Evolutionary conservation across 2,888 invertebrate species (phyloP), one percentile per base, ranked within the genome.

Genomic region (Osmoderma eremita): DNA sequence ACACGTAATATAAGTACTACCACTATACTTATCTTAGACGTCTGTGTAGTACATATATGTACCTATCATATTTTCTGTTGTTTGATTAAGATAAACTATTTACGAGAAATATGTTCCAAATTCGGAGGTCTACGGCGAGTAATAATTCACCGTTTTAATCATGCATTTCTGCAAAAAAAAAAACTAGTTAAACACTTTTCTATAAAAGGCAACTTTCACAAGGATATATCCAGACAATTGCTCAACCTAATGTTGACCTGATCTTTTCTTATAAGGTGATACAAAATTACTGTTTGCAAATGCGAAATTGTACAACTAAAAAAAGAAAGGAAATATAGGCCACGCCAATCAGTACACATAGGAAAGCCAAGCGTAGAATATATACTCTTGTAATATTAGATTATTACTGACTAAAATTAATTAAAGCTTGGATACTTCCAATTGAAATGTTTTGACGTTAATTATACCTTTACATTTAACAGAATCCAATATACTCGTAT

Each of bases 391-490:
- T 42, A 42, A 45, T 42, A 22, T 61, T 45, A 61, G 30, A 24
- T 61, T 30, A n/a, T n/a, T 45, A 30, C 30, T 17, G 22, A 20
- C 41, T 61, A 45, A 45, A 61, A 61, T 61, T 45, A 61, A 61
- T 61, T 61, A 61, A 20, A 13, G 17, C 10, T 58, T 45, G 24
- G 58, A 17, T 45, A 30, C 17, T 12, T 24, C 45, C 36, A n/a
- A 45, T 30, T 45, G 30, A 15, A 61, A 48, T 30, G n/a, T 17
- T 61, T 58, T 45, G 36, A 61, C 56, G 45, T 22, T 48, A 61
- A 61, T 61, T 45, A 61, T 22, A 36, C 36, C 45, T 61, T 36
- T 15, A 45, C 48, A 13, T 61, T 22, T 24, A 10, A 22, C 17
- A 17, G 58, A 61, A 56, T 56, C 20, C 41, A 56, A 48, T 56